These are phyloP conservation scores for Torymus texanus DNA, from an alignment of 2,888 invertebrate genomes.

Conservation along the genomic window DNA sequence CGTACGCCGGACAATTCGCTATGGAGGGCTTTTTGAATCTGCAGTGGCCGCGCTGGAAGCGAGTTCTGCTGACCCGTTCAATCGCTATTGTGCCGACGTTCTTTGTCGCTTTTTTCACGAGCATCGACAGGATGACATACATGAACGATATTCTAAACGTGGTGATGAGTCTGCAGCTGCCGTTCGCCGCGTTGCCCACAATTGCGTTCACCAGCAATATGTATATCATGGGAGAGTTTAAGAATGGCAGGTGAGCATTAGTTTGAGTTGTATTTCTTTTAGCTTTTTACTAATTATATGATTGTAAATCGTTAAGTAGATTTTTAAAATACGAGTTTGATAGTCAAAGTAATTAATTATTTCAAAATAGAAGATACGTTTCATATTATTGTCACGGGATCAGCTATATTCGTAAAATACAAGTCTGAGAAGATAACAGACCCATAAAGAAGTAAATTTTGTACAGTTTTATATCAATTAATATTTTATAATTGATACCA, in stretches of 20 bases:
- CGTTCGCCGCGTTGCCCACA: constrained; percentile 90
- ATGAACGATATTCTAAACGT: constrained; percentile 93
- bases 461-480: too few relatives aligned
- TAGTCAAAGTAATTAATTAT: too few relatives aligned
- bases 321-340: too few relatives aligned
- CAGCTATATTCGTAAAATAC: too few relatives aligned
- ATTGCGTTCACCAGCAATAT: constrained; percentile 89
- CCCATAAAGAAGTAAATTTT: too few relatives aligned
- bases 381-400: too few relatives aligned
- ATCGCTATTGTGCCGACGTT: constrained; percentile 88
- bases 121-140: constrained; percentile 82
- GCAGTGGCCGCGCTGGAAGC: constrained; percentile 90
- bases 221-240: constrained; percentile 90
- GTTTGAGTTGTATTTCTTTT: not conserved
- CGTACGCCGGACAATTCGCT: constrained; percentile 90
- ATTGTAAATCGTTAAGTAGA: too few relatives aligned
- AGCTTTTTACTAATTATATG: too few relatives aligned
- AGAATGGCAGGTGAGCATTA: constrained; percentile 83
- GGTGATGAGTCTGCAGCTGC: constrained; percentile 90
- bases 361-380: too few relatives aligned
- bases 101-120: constrained; percentile 81
- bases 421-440: too few relatives aligned
- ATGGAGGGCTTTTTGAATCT: constrained; percentile 93
- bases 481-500: not conserved
- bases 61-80: constrained; percentile 88